Conservation (phyloP, 2,113 vertebrate genomes). For the Notechis scutatus region DNA sequence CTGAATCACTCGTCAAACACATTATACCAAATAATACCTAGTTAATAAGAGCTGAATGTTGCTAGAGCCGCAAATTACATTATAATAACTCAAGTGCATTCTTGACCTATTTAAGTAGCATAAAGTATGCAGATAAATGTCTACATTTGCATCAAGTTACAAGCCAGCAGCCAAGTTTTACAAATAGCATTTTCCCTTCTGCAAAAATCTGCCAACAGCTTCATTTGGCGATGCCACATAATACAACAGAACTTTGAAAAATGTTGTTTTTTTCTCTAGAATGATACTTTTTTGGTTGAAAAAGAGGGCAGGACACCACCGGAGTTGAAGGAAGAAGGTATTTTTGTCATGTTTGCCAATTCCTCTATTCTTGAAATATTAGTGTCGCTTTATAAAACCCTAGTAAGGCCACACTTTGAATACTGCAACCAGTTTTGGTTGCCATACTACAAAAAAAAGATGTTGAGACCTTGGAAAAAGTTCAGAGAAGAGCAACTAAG, state of each 20-base stretch:
- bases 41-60: not conserved
- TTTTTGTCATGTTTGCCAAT: not conserved
- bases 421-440: too few species aligned
- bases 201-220: not conserved
- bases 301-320: not conserved
- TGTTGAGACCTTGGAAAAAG: too few species aligned
- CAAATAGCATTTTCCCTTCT: not conserved
- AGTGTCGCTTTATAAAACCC: too few species aligned
- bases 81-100: not conserved
- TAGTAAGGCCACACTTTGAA: too few species aligned
- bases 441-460: too few species aligned
- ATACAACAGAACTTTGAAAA: not conserved
- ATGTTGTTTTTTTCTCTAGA: not conserved
- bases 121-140: not conserved
- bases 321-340: not conserved
- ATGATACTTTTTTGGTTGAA: not conserved
- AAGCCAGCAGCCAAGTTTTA: not conserved
- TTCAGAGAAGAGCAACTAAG: too few species aligned
- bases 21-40: constrained; percentile 52
- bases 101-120: not conserved
- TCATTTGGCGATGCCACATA: not conserved
- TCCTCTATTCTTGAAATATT: not conserved
- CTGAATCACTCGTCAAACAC: constrained; percentile 41
- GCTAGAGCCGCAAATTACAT: not conserved
- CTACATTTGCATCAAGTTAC: not conserved